These are phyloP conservation scores for Macaca mulatta DNA, from an alignment of 2,113 vertebrate genomes.

Conservation along the genomic window DNA sequence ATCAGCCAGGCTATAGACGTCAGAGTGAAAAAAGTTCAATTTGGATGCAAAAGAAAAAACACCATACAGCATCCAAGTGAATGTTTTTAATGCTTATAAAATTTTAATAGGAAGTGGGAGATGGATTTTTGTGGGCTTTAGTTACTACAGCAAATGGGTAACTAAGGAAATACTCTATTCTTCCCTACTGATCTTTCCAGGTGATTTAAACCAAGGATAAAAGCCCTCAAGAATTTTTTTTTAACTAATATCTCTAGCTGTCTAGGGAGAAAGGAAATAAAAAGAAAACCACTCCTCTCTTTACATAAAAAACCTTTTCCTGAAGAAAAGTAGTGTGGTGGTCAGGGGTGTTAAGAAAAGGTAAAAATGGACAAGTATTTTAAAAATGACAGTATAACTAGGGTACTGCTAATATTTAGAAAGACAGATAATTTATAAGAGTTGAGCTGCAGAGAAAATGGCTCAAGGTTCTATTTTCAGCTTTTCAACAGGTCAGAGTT, in stretches of 20 bases:
- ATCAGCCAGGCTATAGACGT: background rate
- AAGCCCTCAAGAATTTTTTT: background rate
- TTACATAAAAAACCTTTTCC: slow-evolving; percentile 8
- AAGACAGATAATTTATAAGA: background rate
- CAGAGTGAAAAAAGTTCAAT: background rate
- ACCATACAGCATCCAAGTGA: background rate
- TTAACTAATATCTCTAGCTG: background rate
- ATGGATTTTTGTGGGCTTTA: background rate
- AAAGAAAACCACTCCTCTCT: background rate
- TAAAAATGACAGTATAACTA: background rate
- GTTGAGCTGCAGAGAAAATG: slow-evolving; percentile 19
- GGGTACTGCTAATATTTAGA: slow-evolving; percentile 37
- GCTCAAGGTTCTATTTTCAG: background rate
- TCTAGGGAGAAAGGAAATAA: slow-evolving; percentile 28
- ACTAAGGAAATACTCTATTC: background rate
- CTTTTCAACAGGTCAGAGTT: slow-evolving; percentile 28
- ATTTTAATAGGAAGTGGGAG: background rate
- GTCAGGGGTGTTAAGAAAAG: background rate
- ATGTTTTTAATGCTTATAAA: slow-evolving; percentile 36
- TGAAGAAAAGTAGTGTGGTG: background rate
- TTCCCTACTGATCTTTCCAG: slow-evolving; percentile 7
- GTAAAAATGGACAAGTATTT: background rate
- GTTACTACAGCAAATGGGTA: background rate
- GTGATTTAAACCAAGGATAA: slow-evolving; percentile 41
- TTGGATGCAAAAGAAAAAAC: background rate